Conservation (phyloP, 1,140 invertebrate genomes). For the roundworm (Caenorhabditis elegans) region WBcel235 BX284603.4:8583501-8584000, state of each 20-base stretch:
- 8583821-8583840: not conserved
- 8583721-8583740: not conserved
- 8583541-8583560: not conserved
- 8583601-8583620: slow-evolving; percentile 19
- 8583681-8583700: not conserved
- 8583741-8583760: not conserved
- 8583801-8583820: not conserved
- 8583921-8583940: too few relatives aligned
- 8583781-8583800: not conserved
- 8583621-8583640: not conserved
- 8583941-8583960: too few relatives aligned
- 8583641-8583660: not conserved
- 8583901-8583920: too few relatives aligned
- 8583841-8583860: not conserved
- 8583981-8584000: too few relatives aligned
- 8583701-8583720: slow-evolving; percentile 3
- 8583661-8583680: not conserved
- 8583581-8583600: not conserved
- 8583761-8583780: not conserved
- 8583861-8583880: not conserved
- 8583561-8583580: slow-evolving; percentile 19
- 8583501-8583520: not conserved
- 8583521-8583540: not conserved
- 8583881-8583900: not conserved
- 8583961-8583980: too few relatives aligned